These are phyloP conservation scores for Dryas iulia DNA, from an alignment of 1,140 invertebrate species.

Conservation along the genomic window DNA sequence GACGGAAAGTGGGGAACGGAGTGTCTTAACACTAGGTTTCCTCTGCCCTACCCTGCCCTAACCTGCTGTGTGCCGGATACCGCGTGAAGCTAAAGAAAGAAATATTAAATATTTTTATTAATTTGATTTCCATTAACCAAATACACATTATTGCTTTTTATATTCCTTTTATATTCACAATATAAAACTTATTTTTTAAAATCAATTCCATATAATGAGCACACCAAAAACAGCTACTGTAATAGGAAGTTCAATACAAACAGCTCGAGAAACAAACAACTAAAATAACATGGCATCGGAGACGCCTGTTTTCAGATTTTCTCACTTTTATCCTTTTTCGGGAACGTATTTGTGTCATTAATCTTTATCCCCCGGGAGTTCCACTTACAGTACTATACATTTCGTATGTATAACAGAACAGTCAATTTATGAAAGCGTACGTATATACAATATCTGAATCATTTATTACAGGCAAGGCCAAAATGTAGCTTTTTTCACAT, in stretches of 20 bases:
- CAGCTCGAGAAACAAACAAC: conserved; percentile 32
- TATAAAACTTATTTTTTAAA: no score
- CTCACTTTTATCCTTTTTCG: conserved; percentile 31
- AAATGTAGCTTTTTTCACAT: not conserved
- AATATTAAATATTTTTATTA: no score
- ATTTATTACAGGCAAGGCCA: conserved; percentile 17
- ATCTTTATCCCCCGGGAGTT: conserved; percentile 31
- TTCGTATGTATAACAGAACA: conserved; percentile 30
- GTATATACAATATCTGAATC: conserved; percentile 15
- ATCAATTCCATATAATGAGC: no score
- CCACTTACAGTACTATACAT: conserved; percentile 35
- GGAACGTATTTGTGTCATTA: conserved; percentile 36
- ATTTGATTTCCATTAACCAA: no score
- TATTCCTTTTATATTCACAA: no score
- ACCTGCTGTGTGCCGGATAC: no score
- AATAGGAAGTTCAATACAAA: conserved; percentile 18
- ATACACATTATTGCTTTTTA: no score
- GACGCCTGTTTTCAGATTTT: conserved; percentile 35
- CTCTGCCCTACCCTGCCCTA: no score
- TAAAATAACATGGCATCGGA: conserved; percentile 29
- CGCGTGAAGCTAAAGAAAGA: no score
- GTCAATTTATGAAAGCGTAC: conserved; percentile 27
- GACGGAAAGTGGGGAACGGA: not conserved
- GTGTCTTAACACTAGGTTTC: no score
- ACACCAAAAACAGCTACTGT: conserved; percentile 14